phyloP scores from a whole-genome alignment of 2,113 vertebrate species.

The Calyptommatus sinebrachiatus region DNA sequence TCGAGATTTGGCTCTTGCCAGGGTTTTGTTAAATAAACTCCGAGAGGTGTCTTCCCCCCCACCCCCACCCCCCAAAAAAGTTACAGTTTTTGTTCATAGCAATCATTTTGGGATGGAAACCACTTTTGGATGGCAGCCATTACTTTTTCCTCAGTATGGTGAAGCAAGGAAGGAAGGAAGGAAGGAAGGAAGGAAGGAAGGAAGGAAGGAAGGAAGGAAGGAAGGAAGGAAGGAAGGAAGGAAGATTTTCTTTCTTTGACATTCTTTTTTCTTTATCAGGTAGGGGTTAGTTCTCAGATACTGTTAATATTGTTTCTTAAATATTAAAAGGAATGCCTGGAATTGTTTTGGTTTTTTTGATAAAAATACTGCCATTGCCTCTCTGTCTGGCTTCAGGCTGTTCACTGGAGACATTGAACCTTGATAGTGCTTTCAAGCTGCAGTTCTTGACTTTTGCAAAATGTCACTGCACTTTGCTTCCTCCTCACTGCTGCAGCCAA shows the following conservation, averaged over 20 bases:
- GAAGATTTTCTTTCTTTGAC: not conserved
- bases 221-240: too few species aligned
- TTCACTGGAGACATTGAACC: not conserved
- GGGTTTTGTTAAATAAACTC: too few species aligned
- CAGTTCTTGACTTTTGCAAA: slow-evolving; percentile 22
- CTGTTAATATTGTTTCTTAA: not conserved
- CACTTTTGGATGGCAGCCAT: too few species aligned
- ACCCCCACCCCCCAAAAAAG: too few species aligned
- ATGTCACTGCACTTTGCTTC: slow-evolving; percentile 30
- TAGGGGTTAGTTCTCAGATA: not conserved
- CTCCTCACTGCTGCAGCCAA: not conserved
- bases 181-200: too few species aligned
- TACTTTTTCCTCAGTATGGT: too few species aligned
- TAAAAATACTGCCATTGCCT: not conserved
- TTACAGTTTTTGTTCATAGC: too few species aligned
- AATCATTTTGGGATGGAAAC: too few species aligned
- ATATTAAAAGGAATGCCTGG: not conserved
- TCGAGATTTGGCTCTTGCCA: too few species aligned
- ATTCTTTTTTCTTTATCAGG: not conserved
- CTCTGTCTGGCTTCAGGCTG: slow-evolving; percentile 3
- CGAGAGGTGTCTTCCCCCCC: too few species aligned
- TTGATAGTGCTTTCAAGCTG: not conserved
- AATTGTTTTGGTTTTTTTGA: not conserved
- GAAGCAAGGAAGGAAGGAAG: too few species aligned
- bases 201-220: too few species aligned